Evolutionary conservation across 2,113 vertebrate genomes (phyloP).

Genomic region (Ceuthmochares aereus): DNA sequence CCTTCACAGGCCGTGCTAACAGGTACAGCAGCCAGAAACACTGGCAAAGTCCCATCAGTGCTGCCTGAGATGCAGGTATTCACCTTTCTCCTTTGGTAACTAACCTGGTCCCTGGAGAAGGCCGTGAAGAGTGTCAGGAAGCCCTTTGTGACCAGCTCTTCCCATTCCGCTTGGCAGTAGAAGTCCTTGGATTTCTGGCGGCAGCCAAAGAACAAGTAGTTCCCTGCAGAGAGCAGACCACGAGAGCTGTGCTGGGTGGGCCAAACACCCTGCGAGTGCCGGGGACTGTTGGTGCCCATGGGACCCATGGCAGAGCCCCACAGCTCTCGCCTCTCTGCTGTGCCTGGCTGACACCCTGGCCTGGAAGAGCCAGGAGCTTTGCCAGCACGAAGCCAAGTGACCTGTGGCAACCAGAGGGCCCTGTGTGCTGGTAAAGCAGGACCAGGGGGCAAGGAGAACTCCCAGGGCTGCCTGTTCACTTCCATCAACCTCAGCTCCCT

Average conservation of each 20-base stretch:
- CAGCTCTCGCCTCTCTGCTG: background rate
- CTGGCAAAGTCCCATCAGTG: background rate
- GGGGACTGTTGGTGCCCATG: background rate
- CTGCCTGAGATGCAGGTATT: background rate
- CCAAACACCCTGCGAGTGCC: fast-evolving
- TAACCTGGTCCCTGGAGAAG: conserved; percentile 96
- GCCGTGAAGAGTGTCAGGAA: conserved; percentile 86
- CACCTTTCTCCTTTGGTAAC: background rate
- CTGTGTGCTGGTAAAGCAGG: background rate
- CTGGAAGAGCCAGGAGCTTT: background rate
- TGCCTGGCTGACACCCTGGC: background rate
- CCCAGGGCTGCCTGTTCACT: background rate
- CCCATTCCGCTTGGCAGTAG: conserved; percentile 90
- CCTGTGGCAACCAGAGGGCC: background rate
- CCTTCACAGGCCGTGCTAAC: background rate
- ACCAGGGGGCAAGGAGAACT: background rate
- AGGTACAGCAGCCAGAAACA: background rate
- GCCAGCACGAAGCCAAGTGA: background rate
- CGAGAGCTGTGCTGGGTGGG: background rate
- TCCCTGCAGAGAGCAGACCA: conserved; percentile 74
- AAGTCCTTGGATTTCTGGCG: conserved; percentile 88
- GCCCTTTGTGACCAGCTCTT: conserved; percentile 74
- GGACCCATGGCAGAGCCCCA: background rate
- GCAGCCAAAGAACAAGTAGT: conserved; percentile 91
- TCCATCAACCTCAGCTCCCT: background rate